phyloP scores from a whole-genome alignment of 2,888 invertebrate genomes.

The Aquatica leii region DNA sequence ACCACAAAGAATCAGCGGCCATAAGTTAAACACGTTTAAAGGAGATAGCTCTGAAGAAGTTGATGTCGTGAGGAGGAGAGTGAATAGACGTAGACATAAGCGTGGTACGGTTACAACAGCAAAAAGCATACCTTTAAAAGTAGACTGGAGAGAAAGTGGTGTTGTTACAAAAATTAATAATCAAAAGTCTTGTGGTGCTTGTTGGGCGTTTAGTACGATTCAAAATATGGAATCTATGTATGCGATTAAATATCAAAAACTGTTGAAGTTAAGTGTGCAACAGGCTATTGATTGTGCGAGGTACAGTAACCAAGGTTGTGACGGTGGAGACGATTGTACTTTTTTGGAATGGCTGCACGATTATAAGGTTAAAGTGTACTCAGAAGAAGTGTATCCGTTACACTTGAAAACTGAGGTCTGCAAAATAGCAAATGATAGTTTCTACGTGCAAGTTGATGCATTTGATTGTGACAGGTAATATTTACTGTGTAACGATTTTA shows the following conservation, averaged over 20 bases:
- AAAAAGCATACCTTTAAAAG: slow-evolving; percentile 47
- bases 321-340: slow-evolving; percentile 83
- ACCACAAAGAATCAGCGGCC: slow-evolving; percentile 19
- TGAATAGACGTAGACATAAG: neutral
- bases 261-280: slow-evolving; percentile 75
- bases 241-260: slow-evolving; percentile 70
- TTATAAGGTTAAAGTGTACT: slow-evolving; percentile 65
- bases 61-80: too few species aligned
- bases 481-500: neutral
- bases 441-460: slow-evolving; percentile 63
- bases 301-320: slow-evolving; percentile 76
- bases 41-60: slow-evolving; percentile 5
- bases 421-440: slow-evolving; percentile 58
- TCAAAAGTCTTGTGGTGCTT: slow-evolving; percentile 82
- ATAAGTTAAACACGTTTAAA: neutral
- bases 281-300: slow-evolving; percentile 84
- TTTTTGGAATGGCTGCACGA: slow-evolving; percentile 75
- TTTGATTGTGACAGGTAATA: slow-evolving; percentile 73
- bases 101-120: neutral
- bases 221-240: slow-evolving; percentile 80
- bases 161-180: slow-evolving; percentile 73
- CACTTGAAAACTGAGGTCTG: slow-evolving; percentile 63
- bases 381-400: slow-evolving; percentile 71
- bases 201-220: slow-evolving; percentile 86
- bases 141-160: slow-evolving; percentile 65